These are phyloP conservation scores for Fabriciana adippe DNA, from an alignment of 2,888 invertebrate genomes.

Conservation along the genomic window DNA sequence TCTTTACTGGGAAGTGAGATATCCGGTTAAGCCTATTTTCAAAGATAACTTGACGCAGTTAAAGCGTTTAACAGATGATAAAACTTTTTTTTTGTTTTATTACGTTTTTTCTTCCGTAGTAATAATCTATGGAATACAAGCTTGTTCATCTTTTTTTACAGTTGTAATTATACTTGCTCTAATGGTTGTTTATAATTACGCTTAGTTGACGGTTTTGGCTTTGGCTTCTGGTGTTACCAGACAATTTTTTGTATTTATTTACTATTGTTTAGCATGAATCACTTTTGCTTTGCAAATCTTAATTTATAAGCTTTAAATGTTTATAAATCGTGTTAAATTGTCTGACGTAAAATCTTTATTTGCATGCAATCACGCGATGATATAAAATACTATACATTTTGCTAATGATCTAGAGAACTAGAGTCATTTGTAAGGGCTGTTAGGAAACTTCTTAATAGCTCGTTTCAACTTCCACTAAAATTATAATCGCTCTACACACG, in stretches of 20 bases:
- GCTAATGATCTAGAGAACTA: slow-evolving; percentile 31
- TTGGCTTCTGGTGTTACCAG: no score
- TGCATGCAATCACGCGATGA: slow-evolving; percentile 27
- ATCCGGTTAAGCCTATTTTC: slow-evolving; percentile 54
- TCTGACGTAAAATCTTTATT: slow-evolving; percentile 21
- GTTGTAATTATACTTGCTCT: neutral
- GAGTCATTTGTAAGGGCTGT: slow-evolving; percentile 28
- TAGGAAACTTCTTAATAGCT: slow-evolving; percentile 33
- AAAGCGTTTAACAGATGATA: slow-evolving; percentile 31
- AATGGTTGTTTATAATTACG: neutral
- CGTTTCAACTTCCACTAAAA: slow-evolving; percentile 34
- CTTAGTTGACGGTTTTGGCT: no score
- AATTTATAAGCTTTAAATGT: neutral
- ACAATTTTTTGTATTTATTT: no score
- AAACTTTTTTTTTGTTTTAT: slow-evolving; percentile 22
- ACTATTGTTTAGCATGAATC: no score
- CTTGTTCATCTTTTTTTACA: neutral
- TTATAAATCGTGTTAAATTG: neutral
- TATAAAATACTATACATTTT: neutral
- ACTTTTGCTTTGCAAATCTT: no score
- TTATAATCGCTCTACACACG: slow-evolving; percentile 34
- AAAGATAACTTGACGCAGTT: slow-evolving; percentile 28
- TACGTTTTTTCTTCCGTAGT: slow-evolving; percentile 17
- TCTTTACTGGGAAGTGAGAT: slow-evolving; percentile 70
- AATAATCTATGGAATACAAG: slow-evolving; percentile 21